These are phyloP conservation scores for Incurvaria masculella DNA, from an alignment of 2,888 invertebrate genomes.

Conservation along the genomic window DNA sequence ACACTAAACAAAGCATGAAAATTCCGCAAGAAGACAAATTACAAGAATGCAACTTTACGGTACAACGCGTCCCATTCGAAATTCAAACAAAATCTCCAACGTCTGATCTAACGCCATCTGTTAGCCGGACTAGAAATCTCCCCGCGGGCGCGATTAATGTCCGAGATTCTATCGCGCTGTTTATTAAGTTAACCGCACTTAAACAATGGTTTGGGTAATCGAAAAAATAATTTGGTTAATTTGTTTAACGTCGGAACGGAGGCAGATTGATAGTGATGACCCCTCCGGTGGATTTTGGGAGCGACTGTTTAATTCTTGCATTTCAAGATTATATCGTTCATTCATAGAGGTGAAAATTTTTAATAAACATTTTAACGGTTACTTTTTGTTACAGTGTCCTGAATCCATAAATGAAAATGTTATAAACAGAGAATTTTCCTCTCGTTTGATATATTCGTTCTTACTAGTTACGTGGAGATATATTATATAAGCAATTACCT, in stretches of 20 bases:
- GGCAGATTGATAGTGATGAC: not conserved
- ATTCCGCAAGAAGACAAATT: too few species aligned
- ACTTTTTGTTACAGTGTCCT: too few species aligned
- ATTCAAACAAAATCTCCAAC: not conserved
- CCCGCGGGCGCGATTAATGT: not conserved
- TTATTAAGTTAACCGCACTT: conserved; percentile 42
- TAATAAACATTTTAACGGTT: too few species aligned
- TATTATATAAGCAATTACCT: too few species aligned
- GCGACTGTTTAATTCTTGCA: not conserved
- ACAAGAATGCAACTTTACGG: too few species aligned
- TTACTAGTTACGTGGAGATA: too few species aligned
- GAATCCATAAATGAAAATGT: too few species aligned
- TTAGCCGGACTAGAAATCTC: not conserved
- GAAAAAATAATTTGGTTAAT: conserved; percentile 52
- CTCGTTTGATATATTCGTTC: too few species aligned
- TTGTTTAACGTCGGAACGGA: conserved; percentile 24
- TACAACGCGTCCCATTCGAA: not conserved
- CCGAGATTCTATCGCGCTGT: conserved; percentile 31
- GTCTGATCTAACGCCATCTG: not conserved
- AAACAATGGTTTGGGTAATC: conserved; percentile 48
- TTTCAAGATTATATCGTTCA: too few species aligned
- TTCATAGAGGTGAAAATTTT: too few species aligned
- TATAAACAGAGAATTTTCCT: too few species aligned
- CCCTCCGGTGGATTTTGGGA: not conserved
- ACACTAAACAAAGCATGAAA: too few species aligned